Percentiles rank a stretch among this genome's conserved stretches.
Conservation (phyloP, 1,140 invertebrate species). For the Idris sp. region DNA sequence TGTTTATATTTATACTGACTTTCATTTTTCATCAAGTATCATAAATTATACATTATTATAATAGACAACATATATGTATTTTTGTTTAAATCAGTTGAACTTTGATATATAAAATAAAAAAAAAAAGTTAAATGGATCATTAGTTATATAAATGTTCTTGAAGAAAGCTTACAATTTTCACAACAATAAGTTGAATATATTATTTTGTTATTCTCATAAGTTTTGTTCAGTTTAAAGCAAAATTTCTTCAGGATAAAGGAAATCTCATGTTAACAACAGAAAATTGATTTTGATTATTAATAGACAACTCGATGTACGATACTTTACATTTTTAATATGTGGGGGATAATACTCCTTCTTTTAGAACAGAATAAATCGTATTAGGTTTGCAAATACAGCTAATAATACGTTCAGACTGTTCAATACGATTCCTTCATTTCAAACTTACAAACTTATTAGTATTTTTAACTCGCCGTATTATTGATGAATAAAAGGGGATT, state of each 20-base stretch:
- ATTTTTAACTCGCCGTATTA: constrained; percentile 12
- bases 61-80: no score
- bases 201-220: not conserved
- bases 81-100: no score
- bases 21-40: no score
- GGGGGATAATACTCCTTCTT: not conserved
- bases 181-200: no score
- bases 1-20: no score
- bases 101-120: no score
- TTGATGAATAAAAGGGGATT: constrained; percentile 3
- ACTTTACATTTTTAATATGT: constrained; percentile 7
- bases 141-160: no score
- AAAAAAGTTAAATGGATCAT: no score
- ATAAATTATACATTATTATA: no score
- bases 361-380: constrained; percentile 13
- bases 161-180: no score
- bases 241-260: no score
- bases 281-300: constrained; percentile 20
- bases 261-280: not conserved
- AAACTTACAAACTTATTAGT: constrained; percentile 7
- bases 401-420: constrained; percentile 21
- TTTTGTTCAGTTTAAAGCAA: not conserved
- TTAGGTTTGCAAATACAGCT: constrained; percentile 7
- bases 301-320: not conserved
- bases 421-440: constrained; percentile 5